Evolutionary conservation across 2,113 vertebrate species (phyloP), one percentile per base, ranked within the genome.

Genomic region (Planiliza haematocheilus): DNA sequence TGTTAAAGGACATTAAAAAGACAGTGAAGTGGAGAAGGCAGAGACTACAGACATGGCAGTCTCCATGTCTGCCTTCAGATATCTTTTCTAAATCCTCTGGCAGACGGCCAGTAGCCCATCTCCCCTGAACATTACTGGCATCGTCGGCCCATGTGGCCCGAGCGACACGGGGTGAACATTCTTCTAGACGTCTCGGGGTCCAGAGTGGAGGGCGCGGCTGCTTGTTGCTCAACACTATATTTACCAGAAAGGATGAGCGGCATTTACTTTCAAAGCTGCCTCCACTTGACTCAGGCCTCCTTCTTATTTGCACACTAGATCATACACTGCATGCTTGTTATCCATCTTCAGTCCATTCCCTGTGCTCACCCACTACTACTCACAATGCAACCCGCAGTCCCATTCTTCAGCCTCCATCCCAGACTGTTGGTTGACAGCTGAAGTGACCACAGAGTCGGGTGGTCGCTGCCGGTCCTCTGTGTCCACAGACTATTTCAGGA

Each of bases 401-500:
- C 72, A 62, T 52, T 60, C 42, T 65, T 37, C 38, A 60, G 39
- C 81, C 74, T 76, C 68, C 62, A 65, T 38, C 61, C 18, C 52
- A 30, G 69, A 50, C 52, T 41, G 49, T 38, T 6, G 17, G 60
- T 41, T 66, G 68, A 88, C 88, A 93, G 92, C 90, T 92, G 90
- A 88, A 53, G 53, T 17, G 69, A 83, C 79, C 73, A 73, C 59
- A 51, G 72, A 70, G 66, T 51, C 57, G 53, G 84, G 81, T 69
- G 82, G 73, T 74, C 67, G 77, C 84, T 89, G 78, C 83, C 13
- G n/a, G 68, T 60, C 74, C 56, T 70, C 84, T 66, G 65, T 66
- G 57, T 83, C 57, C 67, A 59, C 42, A 67, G 75, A 84, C 87
- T 92, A 91, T 92, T 93, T 91, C 77, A 81, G 83, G 86, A 91